Base-by-base conservation (phyloP, 2,113 vertebrate species). In the Morphnarchus princeps region DNA sequence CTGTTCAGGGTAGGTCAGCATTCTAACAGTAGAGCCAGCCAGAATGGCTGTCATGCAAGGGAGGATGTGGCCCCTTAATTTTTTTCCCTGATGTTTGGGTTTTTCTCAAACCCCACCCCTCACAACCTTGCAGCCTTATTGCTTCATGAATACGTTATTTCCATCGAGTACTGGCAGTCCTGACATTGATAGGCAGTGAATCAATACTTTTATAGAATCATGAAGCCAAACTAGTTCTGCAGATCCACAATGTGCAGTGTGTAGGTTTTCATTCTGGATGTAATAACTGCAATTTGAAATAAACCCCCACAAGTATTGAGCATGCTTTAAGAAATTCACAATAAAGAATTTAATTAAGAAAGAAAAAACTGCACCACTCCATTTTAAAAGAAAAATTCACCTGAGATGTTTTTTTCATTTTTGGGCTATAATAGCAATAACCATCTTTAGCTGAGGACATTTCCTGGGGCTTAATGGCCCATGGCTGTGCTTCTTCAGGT, bases 381-480 rank as follows among this genome's bases (percentile, higher is more conserved):
- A 57, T 93, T 95, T 78, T 24, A 58, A 77, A 93, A 66, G 47
- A 24, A 87, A 87, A 90, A 20, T 29, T 25, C 38, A 72, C 62
- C 28, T 0, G 3, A 88, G 54, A 38, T 31, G 65, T 42, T 65
- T 58, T 85, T 73, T 90, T 84, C 49, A 42, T 72, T 93, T 92
- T 88, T 1, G 9, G 43, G 10, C 62, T 92, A n/a, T 73, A 94
- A 96, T 85, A 93, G 91, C 80, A 97, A 85, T 90, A 93, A 83
- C 91, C n/a, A 43, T 62, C 67, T 92, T 91, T 58, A 96, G 58
- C 85, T 97, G 73, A 94, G 85, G 80, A 63, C 90, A 89, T 93
- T 97, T 97, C 96, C 77, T 96, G 92, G 87, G 66, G 88, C 72
- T 96, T 96, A 94, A 94, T 74, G 85, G 29, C 45, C 94, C 69